These are phyloP conservation scores for Drosophila baimaii DNA, from an alignment of 1,140 invertebrate species.

Conservation along the genomic window DNA sequence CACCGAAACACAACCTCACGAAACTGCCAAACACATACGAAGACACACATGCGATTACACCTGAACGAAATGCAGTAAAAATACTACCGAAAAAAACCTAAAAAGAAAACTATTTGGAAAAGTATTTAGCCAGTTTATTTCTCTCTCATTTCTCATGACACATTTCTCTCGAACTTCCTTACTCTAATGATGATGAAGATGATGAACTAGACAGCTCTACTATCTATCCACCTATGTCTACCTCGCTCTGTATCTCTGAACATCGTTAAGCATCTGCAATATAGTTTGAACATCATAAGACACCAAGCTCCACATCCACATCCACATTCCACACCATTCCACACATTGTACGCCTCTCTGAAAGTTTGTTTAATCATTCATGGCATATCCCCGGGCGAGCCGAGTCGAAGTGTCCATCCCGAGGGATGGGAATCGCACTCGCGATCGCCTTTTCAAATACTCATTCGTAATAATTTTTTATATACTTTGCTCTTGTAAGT, in stretches of 20 bases:
- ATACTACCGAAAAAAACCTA: conserved; percentile 8
- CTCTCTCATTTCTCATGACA: conserved; percentile 57
- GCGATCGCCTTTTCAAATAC: conserved; percentile 31
- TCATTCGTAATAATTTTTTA: conserved; percentile 61
- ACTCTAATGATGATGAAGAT: conserved; percentile 36
- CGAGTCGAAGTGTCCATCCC: not conserved
- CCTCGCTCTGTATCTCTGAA: conserved; percentile 45
- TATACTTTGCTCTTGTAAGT: conserved; percentile 71
- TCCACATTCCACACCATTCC: conserved; percentile 51
- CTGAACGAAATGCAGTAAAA: conserved; percentile 49
- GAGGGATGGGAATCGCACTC: not conserved
- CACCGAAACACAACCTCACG: conserved; percentile 35
- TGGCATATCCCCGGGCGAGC: conserved; percentile 12
- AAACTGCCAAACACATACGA: conserved; percentile 35
- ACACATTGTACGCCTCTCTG: conserved; percentile 69
- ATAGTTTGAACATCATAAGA: conserved; percentile 63
- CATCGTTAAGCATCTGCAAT: conserved; percentile 57
- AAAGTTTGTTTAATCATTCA: conserved; percentile 57
- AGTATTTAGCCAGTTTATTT: conserved; percentile 57
- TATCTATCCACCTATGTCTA: conserved; percentile 41
- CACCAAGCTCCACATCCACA: conserved; percentile 53
- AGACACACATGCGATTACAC: conserved; percentile 39
- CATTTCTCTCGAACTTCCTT: conserved; percentile 36
- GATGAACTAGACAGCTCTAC: conserved; percentile 27
- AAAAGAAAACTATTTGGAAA: conserved; percentile 39